These are phyloP conservation scores for Caenorhabditis sp. DNA, from an alignment of 2,888 invertebrate species.

Conservation along the genomic window DNA sequence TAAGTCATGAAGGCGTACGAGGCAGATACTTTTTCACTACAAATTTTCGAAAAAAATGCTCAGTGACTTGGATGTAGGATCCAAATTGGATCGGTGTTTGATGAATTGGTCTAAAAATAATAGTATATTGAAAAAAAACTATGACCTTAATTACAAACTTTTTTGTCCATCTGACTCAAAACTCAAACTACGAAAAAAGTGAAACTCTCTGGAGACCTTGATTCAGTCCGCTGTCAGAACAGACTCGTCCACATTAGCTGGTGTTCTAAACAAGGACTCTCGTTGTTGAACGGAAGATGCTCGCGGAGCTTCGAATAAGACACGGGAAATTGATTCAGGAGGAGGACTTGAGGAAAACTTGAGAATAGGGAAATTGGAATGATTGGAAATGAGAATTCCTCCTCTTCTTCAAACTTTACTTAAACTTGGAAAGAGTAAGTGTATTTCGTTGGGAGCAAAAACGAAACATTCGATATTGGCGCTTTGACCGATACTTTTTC, in stretches of 20 bases:
- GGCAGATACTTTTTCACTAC: background rate
- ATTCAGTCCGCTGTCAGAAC: background rate
- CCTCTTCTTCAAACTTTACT: constrained; percentile 23
- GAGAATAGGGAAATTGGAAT: constrained; percentile 20
- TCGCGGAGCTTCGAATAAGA: background rate
- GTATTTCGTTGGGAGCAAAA: background rate
- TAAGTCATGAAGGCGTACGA: background rate
- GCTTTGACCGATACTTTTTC: constrained; percentile 2
- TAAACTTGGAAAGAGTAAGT: constrained; percentile 2
- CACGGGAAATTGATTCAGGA: constrained; percentile 51
- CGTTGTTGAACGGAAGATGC: constrained; percentile 24
- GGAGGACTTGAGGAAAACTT: constrained; percentile 36
- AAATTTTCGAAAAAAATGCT: constrained; percentile 5
- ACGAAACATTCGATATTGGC: constrained; percentile 26
- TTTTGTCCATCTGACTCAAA: no score
- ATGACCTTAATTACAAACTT: no score
- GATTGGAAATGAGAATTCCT: constrained; percentile 32
- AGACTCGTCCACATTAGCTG: background rate
- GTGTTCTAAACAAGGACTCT: constrained; percentile 21
- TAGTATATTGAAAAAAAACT: no score
- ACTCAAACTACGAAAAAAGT: no score
- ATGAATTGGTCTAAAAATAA: no score
- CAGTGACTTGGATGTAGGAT: no score
- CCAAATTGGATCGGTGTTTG: no score
- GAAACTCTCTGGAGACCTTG: background rate